These are phyloP conservation scores for Lucifuga dentata DNA, from an alignment of 2,113 vertebrate genomes.

Conservation along the genomic window DNA sequence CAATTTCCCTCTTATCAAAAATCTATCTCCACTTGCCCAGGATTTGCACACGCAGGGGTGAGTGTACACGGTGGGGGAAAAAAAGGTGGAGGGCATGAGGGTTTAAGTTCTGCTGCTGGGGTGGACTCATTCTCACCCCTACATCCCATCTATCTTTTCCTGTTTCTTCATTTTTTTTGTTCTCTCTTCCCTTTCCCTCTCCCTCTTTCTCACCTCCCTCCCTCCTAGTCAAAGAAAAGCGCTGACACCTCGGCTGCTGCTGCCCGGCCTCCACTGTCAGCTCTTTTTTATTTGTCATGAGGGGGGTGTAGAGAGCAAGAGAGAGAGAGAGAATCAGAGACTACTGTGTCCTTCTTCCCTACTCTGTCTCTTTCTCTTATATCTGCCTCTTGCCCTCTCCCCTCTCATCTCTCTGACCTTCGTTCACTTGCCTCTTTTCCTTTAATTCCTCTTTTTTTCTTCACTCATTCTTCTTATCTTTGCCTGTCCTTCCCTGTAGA, in stretches of 20 bases:
- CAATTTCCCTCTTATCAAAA: conserved; percentile 83
- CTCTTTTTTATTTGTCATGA: conserved; percentile 75
- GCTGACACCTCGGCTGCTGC: conserved; percentile 80
- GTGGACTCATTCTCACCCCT: conserved; percentile 59
- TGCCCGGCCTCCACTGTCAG: conserved; percentile 75
- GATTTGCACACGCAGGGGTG: conserved; percentile 51
- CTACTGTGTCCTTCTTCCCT: conserved; percentile 8
- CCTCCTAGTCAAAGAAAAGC: conserved; percentile 79
- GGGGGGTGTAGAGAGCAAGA: conserved; percentile 3
- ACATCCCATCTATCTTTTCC: conserved; percentile 29
- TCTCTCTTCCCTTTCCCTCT: conserved; percentile 24
- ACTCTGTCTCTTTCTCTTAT: conserved; percentile 23
- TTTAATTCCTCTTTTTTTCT: conserved; percentile 57
- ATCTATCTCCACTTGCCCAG: conserved; percentile 72
- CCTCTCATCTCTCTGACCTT: conserved; percentile 71
- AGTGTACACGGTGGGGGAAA: conserved; percentile 60
- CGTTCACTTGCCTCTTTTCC: conserved; percentile 55
- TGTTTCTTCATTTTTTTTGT: conserved; percentile 49
- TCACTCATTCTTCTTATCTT: conserved; percentile 66
- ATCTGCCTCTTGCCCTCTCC: conserved; percentile 60
- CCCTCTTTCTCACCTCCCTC: conserved; percentile 40
- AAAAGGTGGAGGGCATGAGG: conserved; percentile 17
- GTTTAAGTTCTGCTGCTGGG: conserved; percentile 55
- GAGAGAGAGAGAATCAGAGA: conserved; percentile 18
- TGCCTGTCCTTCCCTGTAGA: conserved; percentile 62